A percentile compares a stretch with the other conserved stretches of the same genome.
phyloP scores from a whole-genome alignment of 2,888 invertebrate genomes.

The Phyto melanocephala region DNA sequence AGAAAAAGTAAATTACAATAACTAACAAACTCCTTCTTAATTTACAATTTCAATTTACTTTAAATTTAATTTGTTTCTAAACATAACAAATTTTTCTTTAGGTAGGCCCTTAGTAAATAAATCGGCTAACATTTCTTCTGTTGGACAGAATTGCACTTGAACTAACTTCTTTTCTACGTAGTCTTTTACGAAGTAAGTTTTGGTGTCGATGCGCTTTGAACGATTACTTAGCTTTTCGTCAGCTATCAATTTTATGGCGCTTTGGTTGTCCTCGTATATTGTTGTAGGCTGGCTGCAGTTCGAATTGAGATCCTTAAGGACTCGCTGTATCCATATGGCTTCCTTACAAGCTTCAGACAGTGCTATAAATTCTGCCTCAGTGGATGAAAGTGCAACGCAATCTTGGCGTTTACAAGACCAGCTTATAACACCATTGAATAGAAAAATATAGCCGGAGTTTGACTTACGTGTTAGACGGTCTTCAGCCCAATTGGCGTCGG shows the following conservation, averaged over 20 bases:
- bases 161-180: slow-evolving; percentile 16
- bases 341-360: slow-evolving; percentile 67
- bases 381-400: slow-evolving; percentile 66
- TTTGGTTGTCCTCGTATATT: slow-evolving; percentile 61
- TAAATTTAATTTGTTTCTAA: slow-evolving; percentile 28
- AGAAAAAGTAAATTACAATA: too few species aligned
- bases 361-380: slow-evolving; percentile 66
- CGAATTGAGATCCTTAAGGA: slow-evolving; percentile 34
- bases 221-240: too few species aligned
- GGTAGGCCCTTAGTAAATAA: slow-evolving; percentile 23
- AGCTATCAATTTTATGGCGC: slow-evolving; percentile 21
- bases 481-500: slow-evolving; percentile 73
- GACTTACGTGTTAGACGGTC: slow-evolving; percentile 69
- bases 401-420: slow-evolving; percentile 71
- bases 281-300: slow-evolving; percentile 21
- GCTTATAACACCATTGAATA: slow-evolving; percentile 64
- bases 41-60: slow-evolving; percentile 31
- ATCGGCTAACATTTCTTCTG: slow-evolving; percentile 37
- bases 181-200: too few species aligned
- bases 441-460: slow-evolving; percentile 69
- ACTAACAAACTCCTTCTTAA: slow-evolving; percentile 28
- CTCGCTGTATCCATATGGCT: slow-evolving; percentile 61
- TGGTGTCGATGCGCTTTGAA: too few species aligned
- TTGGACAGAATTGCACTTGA: slow-evolving; percentile 27
- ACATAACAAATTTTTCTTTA: not conserved